Evolutionary conservation across 1,140 invertebrate species (phyloP), one percentile per base, ranked within the genome.

Genomic region (Hycleus phaleratus): DNA sequence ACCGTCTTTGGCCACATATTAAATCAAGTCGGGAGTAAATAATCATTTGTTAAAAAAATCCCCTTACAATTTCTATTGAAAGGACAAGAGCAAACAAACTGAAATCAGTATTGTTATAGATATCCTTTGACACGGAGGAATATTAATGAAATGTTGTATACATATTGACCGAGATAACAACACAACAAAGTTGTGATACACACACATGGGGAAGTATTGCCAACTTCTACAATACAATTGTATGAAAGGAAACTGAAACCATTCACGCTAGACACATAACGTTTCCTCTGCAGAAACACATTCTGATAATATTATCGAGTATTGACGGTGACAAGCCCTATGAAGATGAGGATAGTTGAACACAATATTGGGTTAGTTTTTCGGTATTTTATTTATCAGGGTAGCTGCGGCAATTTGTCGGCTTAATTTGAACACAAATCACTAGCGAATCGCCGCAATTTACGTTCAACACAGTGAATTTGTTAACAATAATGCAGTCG

Each of bases 401-500:
- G 47, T 42, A 50, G 38, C 38, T 49, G 51, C 52, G 53, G 49
- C 63, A 64, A 64, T 64, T 62, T 64, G 57, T 60, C 46, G 46
- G 46, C 39, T 53, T 64, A 64, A 64, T 64, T 64, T 58, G 59
- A 44, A 53, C 62, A 64, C 62, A 64, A 64, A 64, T 64, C 60
- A 62, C 63, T 56, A 61, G 52, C 54, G 58, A 64, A 64, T 64
- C 63, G 54, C 49, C 40, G 53, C 49, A 53, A 62, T 64, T 64
- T 64, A 59, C 57, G 56, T 64, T 58, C 32, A 32, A 32, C 4
- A 32, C 7, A 7, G 32, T 32, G 7, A 32, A 32, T 32, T 18
- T 32, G 32, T 32, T 32, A 32, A 32, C 32, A 32, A 32, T 32
- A 32, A 32, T 32, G 43, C 9, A 4, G 9, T 26, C 18, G 45